Evolutionary conservation across 2,888 invertebrate species (phyloP), one percentile per base, ranked within the genome.

Genomic region (Eumacrocentrus americanus): DNA sequence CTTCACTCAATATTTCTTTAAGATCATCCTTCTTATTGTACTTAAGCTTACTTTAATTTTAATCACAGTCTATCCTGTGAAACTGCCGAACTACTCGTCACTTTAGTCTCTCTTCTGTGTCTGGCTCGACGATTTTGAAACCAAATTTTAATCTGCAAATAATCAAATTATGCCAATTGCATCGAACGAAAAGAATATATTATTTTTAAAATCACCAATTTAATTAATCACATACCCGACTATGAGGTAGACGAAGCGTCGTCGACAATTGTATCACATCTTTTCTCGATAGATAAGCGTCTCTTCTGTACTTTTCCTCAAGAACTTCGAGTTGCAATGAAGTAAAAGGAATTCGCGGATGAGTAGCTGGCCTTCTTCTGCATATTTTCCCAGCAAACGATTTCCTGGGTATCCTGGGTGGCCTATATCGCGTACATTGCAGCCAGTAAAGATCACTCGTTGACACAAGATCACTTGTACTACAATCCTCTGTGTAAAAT

Each of bases 41-140:
- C 42, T 22, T 9, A 23, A 20, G n/a, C 16, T 9, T 16, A 14
- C 3, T 14, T 29, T 23, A 20, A 51, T 12, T 40, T 29, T 9
- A 42, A 53, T 58, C 53, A 29, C 44, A 40, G 35, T 48, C 25
- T 46, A 22, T 59, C 29, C 44, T 29, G 35, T 25, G 3, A 44
- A 50, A 34, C 22, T 9, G 22, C 16, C 11, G 23, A 46, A 48
- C 60, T 60, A 60, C 54, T 60, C 42, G 61, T 38, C 20, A 61
- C 52, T 29, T 57, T 58, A n/a, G 57, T 61, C 78, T 91, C 91
- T 67, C 91, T 83, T 66, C 91, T 82, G 71, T 91, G 90, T 29
- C 91, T 83, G 0, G 91, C 91, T 50, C 91, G 84, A 46, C 91
- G 86, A 78, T 91, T 91, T 85, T 91, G 91, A 76, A 91, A 91